phyloP scores from a whole-genome alignment of 2,113 vertebrate genomes.

The Acrocephalus arundinaceus region DNA sequence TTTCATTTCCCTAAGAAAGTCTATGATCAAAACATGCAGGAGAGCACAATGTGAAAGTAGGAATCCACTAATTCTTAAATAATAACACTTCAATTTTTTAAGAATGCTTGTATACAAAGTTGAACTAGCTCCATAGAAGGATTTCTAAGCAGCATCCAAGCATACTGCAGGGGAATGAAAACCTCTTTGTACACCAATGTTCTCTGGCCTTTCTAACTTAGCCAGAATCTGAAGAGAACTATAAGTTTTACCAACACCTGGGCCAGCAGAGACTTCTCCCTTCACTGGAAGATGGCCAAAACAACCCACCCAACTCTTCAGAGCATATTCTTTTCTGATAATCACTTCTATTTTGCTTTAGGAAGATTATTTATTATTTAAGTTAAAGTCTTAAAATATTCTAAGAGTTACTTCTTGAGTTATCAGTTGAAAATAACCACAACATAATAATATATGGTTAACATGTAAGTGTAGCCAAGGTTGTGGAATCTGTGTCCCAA shows the following conservation, averaged over 20 bases:
- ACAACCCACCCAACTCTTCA: background rate
- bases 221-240: background rate
- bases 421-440: background rate
- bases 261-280: background rate
- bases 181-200: rapidly evolving
- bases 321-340: background rate
- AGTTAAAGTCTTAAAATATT: background rate
- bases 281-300: background rate
- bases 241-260: background rate
- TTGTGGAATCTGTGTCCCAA: background rate
- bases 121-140: background rate
- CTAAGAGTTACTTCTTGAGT: background rate
- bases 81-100: background rate
- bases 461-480: background rate
- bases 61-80: background rate
- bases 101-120: background rate
- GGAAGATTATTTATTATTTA: background rate
- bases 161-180: background rate
- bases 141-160: background rate
- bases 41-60: background rate
- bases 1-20: background rate
- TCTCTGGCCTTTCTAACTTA: background rate
- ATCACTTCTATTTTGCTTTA: background rate
- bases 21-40: background rate
- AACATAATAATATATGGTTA: background rate